Evolutionary conservation across 2,797 vertebrate species (phyloP), one percentile per base, ranked within the genome.

Genomic region (Champsocephalus gunnari): DNA sequence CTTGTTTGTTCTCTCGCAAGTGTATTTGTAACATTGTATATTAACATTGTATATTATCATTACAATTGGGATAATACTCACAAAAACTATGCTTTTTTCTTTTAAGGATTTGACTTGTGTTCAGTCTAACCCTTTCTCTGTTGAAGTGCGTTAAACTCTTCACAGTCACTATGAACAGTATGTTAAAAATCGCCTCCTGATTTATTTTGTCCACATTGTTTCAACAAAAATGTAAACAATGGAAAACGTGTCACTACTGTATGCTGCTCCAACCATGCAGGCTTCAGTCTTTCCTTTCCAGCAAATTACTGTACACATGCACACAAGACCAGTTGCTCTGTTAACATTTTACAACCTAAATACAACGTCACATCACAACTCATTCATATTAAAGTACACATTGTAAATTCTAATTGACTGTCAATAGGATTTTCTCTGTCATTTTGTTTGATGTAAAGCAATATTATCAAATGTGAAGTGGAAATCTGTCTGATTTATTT

Each of bases 401-500:
- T 72, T 60, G 24, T 71, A 3, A n/a, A 61, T 43, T 71, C 61
- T 44, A 17, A 19, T 12, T 1, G 4, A 21, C 21, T 55, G 54
- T 61, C 13, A 19, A 2, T 24, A 50, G 5, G 10, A 34, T 71
- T 32, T 32, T 51, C 3, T 71, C 14, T 67, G 45, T 72, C 58
- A 41, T 17, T 41, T 47, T 64, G 38, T 71, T 9, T 71, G 24
- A 54, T 77, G 21, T 43, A 47, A 51, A 63, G 9, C 10, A 66
- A 43, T 57, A 16, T 57, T 34, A 34, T 43, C 12, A 77, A 57
- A 62, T 49, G 34, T 81, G 34, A 69, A 19, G 5, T 28, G 24
- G 5, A 24, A 38, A 14, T 73, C 2, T 53, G 34, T 66, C 5
- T 55, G 43, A 61, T 53, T 38, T n/a, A 61, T 84, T 69, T 73